These are phyloP conservation scores for Callimorpha dominula DNA, from an alignment of 2,888 invertebrate genomes.

Conservation along the genomic window DNA sequence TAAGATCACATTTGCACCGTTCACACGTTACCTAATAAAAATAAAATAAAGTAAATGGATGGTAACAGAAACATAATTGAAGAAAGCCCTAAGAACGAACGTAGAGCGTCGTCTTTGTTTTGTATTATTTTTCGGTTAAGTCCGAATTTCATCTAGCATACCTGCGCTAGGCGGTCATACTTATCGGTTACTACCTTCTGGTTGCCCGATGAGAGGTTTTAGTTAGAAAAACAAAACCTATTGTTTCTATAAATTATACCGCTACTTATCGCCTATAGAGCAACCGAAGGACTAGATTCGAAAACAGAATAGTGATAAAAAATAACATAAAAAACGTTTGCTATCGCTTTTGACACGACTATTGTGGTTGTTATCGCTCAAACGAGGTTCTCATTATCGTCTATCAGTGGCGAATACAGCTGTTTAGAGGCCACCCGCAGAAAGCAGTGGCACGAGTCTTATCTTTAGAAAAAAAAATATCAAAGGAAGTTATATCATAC, in stretches of 20 bases:
- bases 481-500: constrained; percentile 13
- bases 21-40: constrained; percentile 67
- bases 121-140: not conserved
- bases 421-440: constrained; percentile 50
- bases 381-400: constrained; percentile 48
- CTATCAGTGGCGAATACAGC: constrained; percentile 50
- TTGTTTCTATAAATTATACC: not conserved
- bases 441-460: constrained; percentile 27
- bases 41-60: constrained; percentile 23
- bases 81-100: not conserved
- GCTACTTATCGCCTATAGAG: not conserved
- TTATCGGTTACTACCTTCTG: too few relatives aligned
- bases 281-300: not conserved
- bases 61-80: not conserved
- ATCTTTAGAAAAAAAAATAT: constrained; percentile 29
- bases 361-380: constrained; percentile 45
- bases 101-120: not conserved
- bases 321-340: constrained; percentile 18
- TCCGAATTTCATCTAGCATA: too few relatives aligned
- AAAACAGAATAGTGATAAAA: not conserved
- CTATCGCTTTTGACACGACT: constrained; percentile 41
- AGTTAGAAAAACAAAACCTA: not conserved
- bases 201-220: too few relatives aligned
- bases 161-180: too few relatives aligned
- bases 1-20: constrained; percentile 81